Percentiles rank a stretch among this genome's conserved stretches.
phyloP scores from a whole-genome alignment of 2,888 invertebrate species.

The Athripsodes cinereus region DNA sequence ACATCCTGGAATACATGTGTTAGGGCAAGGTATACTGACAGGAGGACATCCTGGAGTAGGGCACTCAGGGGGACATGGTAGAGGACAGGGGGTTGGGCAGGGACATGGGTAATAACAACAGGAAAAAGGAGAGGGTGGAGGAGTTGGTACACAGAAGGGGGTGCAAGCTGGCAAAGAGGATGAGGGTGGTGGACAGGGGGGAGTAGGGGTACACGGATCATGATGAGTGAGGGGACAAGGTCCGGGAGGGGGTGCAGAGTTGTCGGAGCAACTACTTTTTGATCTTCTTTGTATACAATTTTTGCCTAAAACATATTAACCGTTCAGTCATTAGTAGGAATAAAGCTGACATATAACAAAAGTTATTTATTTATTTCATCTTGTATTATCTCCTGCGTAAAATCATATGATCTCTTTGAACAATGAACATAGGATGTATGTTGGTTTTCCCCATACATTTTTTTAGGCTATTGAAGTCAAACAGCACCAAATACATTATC shows the following conservation, averaged over 20 bases:
- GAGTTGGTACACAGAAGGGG: background rate
- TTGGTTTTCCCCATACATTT: too few relatives aligned
- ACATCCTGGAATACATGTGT: too few relatives aligned
- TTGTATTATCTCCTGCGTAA: too few relatives aligned
- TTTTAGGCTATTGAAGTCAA: too few relatives aligned
- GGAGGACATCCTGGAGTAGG: background rate
- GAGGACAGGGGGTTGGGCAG: background rate
- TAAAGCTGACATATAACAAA: too few relatives aligned
- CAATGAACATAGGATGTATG: too few relatives aligned
- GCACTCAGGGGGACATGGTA: background rate
- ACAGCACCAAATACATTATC: too few relatives aligned
- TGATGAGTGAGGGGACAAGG: background rate
- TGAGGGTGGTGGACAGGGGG: background rate
- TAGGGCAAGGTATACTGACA: too few relatives aligned
- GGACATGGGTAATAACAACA: background rate
- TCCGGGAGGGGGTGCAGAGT: background rate
- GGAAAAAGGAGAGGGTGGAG: background rate
- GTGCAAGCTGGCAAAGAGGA: background rate
- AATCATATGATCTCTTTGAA: too few relatives aligned
- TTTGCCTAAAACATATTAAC: background rate
- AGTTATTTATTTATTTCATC: too few relatives aligned
- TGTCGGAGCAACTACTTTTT: background rate
- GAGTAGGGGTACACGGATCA: background rate
- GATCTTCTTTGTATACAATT: background rate
- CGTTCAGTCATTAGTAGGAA: too few relatives aligned